Evolutionary conservation across 2,888 invertebrate genomes (phyloP).

Genomic region (Bugulina stolonifera): DNA sequence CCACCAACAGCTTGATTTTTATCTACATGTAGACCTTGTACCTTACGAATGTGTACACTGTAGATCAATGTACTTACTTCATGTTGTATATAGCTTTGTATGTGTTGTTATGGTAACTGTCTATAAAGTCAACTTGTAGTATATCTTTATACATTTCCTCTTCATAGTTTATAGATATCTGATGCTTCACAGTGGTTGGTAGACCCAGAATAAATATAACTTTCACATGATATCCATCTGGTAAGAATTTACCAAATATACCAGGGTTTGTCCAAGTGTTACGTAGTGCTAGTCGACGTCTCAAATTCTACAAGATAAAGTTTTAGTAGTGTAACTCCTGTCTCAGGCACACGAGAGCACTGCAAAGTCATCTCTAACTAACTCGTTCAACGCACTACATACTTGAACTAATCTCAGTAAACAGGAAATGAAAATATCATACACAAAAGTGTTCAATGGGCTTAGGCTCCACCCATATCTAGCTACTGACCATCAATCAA

Average conservation of each 20-base stretch:
- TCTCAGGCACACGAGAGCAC: no score
- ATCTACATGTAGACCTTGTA: no score
- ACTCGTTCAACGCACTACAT: no score
- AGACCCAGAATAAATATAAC: slow-evolving; percentile 11
- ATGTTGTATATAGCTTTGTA: slow-evolving; percentile 20
- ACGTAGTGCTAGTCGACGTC: not conserved
- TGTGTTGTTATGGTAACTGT: slow-evolving; percentile 12
- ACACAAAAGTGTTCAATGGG: no score
- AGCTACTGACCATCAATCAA: no score
- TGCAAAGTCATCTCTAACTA: no score
- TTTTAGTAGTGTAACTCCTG: no score
- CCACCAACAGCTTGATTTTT: no score
- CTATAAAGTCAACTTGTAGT: not conserved
- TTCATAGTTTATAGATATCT: slow-evolving; percentile 1
- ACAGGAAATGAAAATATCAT: no score
- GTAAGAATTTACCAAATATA: slow-evolving; percentile 2
- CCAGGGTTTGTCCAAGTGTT: slow-evolving; percentile 4
- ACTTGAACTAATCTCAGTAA: no score
- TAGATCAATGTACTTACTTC: slow-evolving; percentile 11
- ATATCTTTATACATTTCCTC: not conserved
- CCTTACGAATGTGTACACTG: no score
- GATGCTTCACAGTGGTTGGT: not conserved
- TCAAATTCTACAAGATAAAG: not conserved
- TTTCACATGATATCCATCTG: not conserved
- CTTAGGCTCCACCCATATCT: no score